A percentile compares a stretch with the other conserved stretches of the same genome.
These are phyloP conservation scores for Columbina picui DNA, from an alignment of 2,113 vertebrate species.

Conservation along the genomic window DNA sequence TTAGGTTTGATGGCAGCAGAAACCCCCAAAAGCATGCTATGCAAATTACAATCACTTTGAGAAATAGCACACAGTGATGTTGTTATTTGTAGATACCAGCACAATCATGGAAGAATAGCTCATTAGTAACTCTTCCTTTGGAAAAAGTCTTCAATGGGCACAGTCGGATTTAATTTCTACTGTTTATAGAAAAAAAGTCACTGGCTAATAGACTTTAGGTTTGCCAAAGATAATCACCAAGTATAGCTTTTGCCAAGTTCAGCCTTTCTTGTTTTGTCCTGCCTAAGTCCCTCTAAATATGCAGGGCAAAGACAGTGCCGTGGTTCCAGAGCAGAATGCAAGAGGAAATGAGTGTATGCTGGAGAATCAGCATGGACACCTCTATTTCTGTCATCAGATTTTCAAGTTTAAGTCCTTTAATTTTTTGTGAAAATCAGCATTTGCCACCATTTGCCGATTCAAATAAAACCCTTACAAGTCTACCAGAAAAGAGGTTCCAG, in stretches of 20 bases:
- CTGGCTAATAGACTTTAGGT: not conserved
- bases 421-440: not conserved
- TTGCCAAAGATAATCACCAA: slow-evolving; percentile 6
- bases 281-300: not conserved
- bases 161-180: slow-evolving; percentile 44
- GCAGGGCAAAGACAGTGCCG: not conserved
- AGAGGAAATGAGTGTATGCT: not conserved
- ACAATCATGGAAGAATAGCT: slow-evolving; percentile 4
- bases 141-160: not conserved
- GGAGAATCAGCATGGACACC: not conserved
- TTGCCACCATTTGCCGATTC: not conserved
- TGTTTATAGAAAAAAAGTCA: not conserved
- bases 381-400: not conserved
- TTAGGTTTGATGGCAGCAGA: not conserved
- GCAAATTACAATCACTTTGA: slow-evolving; percentile 24
- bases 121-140: slow-evolving; percentile 25
- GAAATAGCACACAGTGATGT: not conserved
- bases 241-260: slow-evolving; percentile 1
- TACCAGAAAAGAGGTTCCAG: not conserved
- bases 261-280: not conserved
- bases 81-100: slow-evolving; percentile 1
- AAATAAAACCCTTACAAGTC: not conserved
- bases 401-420: not conserved
- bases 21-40: slow-evolving; percentile 19
- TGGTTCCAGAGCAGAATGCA: not conserved